Evolutionary conservation across 2,113 vertebrate genomes (phyloP), one percentile per base, ranked within the genome.

Genomic region (Ia io): DNA sequence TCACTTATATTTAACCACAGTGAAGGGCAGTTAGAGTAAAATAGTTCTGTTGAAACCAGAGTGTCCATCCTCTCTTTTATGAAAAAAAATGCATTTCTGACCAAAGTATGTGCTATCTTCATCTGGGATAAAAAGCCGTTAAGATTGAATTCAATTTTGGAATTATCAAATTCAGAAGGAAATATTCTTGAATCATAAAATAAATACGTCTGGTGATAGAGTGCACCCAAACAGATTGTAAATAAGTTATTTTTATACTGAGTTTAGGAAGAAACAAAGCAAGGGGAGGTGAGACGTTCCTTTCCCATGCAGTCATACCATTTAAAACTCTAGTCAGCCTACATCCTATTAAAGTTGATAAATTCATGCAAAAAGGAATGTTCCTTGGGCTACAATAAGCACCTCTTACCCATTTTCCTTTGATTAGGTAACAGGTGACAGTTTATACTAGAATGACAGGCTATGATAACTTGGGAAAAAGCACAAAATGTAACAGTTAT

Each of bases 371-470:
- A 96, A 97, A 98, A 97, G 59, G 96, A 98, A 98, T 97, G 96
- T 91, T 97, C 42, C 94, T 97, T 98, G 97, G 95, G 96, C 82
- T 97, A 95, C 90, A 96, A 25, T 97, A 92, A 97, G 83, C 25
- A 98, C 98, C 78, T 98, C 96, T 96, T 97, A 97, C 89, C 84
- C 95, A 95, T 97, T 98, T 98, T 97, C 92, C 95, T 98, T 97
- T 98, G 97, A 97, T 97, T 98, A 95, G 96, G 91, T 96, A 98
- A 97, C 95, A 97, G 89, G 96, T 97, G 97, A 97, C 88, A 97
- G 90, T 97, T 98, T 98, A 96, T 98, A 98, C 98, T 94, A 98
- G 95, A 98, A 97, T 63, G 96, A 87, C 88, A 94, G 97, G 84
- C 96, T 94, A 95, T 67, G 91, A 92, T 96, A 97, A 98, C 97